Base-by-base conservation (phyloP, 2,113 vertebrate species). In the Meleagris gallopavo region DNA sequence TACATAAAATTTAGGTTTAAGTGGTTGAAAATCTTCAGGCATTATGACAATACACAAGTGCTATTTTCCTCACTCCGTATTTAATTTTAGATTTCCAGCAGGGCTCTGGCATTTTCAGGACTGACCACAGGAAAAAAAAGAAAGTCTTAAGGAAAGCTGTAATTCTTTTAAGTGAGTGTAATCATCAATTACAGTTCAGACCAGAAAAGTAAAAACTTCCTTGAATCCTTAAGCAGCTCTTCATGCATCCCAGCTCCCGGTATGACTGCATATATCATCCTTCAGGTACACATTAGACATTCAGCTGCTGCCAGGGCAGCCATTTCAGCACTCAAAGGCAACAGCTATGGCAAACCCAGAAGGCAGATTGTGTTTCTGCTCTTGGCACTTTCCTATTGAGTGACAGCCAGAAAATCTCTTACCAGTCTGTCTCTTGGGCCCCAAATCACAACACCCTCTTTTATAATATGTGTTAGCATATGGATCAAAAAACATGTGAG, bases 21-120 rank as follows among this genome's bases (percentile, higher is more conserved):
- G 69, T 62, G 30, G 13, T 36, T 85, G 30, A 54, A 80, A 83
- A 83, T 19, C 50, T 70, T 88, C 43, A 72, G 71, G 87, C 84
- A 40, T 48, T 72, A 1, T 36, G 88, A 55, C 24, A 76, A 71
- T n/a, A 38, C 21, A 25, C 27, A 48, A 95, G 69, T 16, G 10
- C 3, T 77, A 13, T 89, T 84, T 89, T 34, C 73, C 46, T 61
- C 38, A 55, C 83, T 6, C 24, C 5, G 36, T n/a, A 89, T 22
- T 72, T 91, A 50, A 84, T 89, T 81, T 74, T 25, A 77, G 32
- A 66, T 52, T 89, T 91, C 81, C 75, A 70, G 11, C 22, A 76
- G 58, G 24, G 41, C 61, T 83, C 41, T 32, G 32, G 16, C 12
- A 77, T 64, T 90, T 78, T 54, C 62, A 94, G 40, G 9, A 50